These are phyloP conservation scores for Mobula hypostoma DNA, from an alignment of 2,113 vertebrate species.

Conservation along the genomic window DNA sequence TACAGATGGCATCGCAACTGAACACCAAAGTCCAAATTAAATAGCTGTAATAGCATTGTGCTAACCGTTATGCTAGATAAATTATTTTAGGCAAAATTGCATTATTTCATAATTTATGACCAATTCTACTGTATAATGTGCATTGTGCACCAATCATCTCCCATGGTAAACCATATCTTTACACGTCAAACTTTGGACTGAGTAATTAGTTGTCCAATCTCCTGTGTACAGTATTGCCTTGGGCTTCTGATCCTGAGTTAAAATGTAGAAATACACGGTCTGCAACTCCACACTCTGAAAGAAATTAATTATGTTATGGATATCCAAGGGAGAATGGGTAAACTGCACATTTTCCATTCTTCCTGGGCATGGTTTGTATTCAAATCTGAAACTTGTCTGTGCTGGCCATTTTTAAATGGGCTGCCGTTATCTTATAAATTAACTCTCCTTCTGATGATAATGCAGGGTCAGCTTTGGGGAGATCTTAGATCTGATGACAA, in stretches of 20 bases:
- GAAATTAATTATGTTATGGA: neutral
- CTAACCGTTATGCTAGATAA: neutral
- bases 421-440: neutral
- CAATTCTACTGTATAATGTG: neutral
- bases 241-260: neutral
- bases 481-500: neutral
- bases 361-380: neutral
- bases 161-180: neutral
- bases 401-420: neutral
- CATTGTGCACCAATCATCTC: neutral
- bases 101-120: neutral
- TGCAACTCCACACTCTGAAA: neutral
- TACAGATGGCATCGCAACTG: too few relatives aligned
- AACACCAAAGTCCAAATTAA: too few relatives aligned
- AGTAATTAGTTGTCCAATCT: neutral
- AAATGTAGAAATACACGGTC: neutral
- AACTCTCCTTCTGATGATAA: neutral
- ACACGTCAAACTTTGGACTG: neutral
- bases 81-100: neutral
- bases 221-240: neutral
- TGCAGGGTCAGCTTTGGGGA: neutral
- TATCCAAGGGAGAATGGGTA: too few relatives aligned
- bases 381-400: neutral
- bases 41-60: too few relatives aligned
- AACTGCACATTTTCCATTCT: neutral